phyloP scores from a whole-genome alignment of 2,113 vertebrate genomes.

The Tricholaema leucomelas region DNA sequence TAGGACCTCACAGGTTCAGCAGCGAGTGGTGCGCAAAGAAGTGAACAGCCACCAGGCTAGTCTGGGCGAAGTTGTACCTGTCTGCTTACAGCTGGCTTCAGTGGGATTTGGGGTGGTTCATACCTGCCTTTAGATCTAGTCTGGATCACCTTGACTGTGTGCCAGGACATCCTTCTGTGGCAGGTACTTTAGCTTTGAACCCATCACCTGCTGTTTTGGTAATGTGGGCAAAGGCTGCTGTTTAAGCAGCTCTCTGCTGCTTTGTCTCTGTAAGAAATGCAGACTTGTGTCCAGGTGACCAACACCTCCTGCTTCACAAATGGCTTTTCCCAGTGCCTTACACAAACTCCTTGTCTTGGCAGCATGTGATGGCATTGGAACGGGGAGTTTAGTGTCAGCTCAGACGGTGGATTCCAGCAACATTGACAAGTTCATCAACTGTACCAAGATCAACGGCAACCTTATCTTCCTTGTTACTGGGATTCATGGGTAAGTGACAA shows the following conservation, averaged over 20 bases:
- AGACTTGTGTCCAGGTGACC: fast-evolving
- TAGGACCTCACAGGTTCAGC: not conserved
- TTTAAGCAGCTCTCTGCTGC: not conserved
- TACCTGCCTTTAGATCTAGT: not conserved
- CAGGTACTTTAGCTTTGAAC: not conserved
- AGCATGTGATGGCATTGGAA: conserved; percentile 98
- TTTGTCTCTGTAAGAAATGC: not conserved
- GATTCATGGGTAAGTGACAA: conserved; percentile 90
- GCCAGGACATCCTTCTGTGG: not conserved
- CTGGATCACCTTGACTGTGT: not conserved
- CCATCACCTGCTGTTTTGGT: fast-evolving
- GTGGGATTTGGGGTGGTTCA: not conserved
- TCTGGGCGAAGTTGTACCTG: not conserved
- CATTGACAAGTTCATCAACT: conserved; percentile 96
- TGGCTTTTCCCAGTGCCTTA: not conserved
- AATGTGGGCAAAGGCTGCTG: not conserved
- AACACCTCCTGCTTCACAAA: not conserved
- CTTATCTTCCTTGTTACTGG: conserved; percentile 97
- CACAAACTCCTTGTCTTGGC: conserved; percentile 39
- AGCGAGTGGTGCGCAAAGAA: not conserved
- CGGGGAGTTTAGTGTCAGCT: conserved; percentile 87
- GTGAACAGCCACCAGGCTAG: not conserved
- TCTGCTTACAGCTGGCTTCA: not conserved
- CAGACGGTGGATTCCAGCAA: conserved; percentile 98
- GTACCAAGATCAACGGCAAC: conserved; percentile 99